These are phyloP conservation scores for Phylloscopus trochilus DNA, from an alignment of 2,113 vertebrate species.

Conservation along the genomic window DNA sequence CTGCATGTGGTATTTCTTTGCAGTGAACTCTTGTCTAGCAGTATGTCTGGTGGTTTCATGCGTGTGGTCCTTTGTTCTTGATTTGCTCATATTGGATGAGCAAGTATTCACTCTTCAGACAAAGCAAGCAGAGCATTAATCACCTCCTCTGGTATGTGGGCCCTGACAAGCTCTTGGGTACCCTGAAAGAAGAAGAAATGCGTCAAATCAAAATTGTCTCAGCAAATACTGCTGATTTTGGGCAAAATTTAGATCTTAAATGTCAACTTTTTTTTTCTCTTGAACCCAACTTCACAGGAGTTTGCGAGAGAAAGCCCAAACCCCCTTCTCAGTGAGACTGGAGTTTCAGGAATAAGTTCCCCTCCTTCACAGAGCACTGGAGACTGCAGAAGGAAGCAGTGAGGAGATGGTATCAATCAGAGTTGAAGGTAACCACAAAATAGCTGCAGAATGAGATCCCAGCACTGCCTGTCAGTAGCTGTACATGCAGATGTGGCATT, in stretches of 20 bases:
- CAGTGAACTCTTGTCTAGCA: neutral
- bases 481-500: conserved; percentile 36
- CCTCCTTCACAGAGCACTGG: neutral
- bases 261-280: neutral
- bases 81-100: neutral
- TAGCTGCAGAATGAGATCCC: conserved; percentile 17
- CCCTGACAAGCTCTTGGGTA: neutral
- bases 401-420: conserved; percentile 16
- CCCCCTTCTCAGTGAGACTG: neutral
- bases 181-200: neutral
- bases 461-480: neutral
- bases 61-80: neutral
- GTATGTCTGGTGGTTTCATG: neutral
- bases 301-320: neutral
- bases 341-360: neutral
- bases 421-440: conserved; percentile 32
- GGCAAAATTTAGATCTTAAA: neutral
- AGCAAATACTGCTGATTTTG: neutral
- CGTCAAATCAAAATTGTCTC: neutral
- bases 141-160: neutral
- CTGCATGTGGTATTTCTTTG: neutral
- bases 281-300: rapidly evolving
- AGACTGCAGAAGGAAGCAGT: neutral
- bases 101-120: neutral
- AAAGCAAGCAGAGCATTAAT: neutral